Percentiles rank a stretch among this genome's conserved stretches.
Evolutionary conservation across 2,797 vertebrate species (phyloP).

Genomic region (Eremophila alpestris): DNA sequence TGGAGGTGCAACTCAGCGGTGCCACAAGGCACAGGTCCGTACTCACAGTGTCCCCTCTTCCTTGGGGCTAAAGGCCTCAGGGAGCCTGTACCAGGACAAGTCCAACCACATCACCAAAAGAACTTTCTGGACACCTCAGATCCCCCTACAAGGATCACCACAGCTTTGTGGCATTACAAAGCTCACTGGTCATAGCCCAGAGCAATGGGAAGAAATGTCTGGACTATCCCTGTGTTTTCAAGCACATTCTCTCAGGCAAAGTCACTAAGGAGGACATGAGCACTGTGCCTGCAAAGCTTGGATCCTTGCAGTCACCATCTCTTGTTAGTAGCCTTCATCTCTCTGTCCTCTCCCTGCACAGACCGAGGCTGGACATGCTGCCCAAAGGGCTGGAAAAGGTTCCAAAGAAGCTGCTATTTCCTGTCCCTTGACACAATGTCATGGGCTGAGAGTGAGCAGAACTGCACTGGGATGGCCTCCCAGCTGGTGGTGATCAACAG

Average conservation of each 20-base stretch:
- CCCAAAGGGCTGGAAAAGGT: slow-evolving; percentile 31
- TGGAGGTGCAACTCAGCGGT: too few relatives aligned
- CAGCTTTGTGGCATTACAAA: not conserved
- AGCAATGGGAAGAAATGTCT: not conserved
- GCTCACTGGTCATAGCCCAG: not conserved
- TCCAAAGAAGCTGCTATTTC: slow-evolving; percentile 66
- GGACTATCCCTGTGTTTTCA: not conserved
- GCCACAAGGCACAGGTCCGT: not conserved
- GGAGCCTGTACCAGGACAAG: not conserved
- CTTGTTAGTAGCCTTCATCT: not conserved
- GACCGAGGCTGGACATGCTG: slow-evolving; percentile 10
- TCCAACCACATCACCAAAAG: not conserved
- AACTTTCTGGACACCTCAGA: not conserved
- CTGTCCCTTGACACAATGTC: not conserved
- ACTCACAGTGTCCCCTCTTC: not conserved
- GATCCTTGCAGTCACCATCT: not conserved
- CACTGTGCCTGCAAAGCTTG: not conserved
- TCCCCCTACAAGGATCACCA: not conserved
- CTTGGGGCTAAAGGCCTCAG: not conserved
- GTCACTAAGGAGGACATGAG: not conserved
- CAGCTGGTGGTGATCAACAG: slow-evolving; percentile 68
- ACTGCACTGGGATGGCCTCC: slow-evolving; percentile 59
- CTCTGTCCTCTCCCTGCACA: not conserved
- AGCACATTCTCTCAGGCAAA: not conserved
- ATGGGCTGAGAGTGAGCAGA: slow-evolving; percentile 25